Base-by-base conservation (phyloP, 2,797 vertebrate species). In the Pelodytes ibericus region DNA sequence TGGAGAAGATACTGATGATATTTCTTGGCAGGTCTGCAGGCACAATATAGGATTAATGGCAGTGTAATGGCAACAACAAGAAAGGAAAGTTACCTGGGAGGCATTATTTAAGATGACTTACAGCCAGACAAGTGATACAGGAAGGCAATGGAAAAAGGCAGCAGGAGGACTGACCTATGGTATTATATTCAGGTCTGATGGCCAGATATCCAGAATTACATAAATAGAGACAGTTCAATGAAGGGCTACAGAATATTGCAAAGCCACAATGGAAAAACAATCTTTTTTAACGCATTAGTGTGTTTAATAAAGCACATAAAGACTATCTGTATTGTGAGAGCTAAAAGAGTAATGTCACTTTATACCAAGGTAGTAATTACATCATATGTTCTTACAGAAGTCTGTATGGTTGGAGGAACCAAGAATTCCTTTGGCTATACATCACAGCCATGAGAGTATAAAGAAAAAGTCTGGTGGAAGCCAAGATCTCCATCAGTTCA, bases 181-280 rank as follows among this genome's bases (percentile, higher is more conserved):
- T 53, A 53, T 53, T 25, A 53, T 1, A 4, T 53, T 53, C 20
- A 53, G 6, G 11, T 53, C n/a, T 53, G n/a, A 22, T 53, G 20
- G 49, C 49, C 22, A 22, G 49, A 53, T 53, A n/a, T 53, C 49
- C 20, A 2, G n/a, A 20, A 53, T 53, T 53, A 53, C 20, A 24
- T 20, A 53, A 53, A 53, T 53, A 53, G 15, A 53, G 49, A 53
- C 22, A 53, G 49, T 22, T 53, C 49, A 53, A 4, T 53, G n/a
- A 53, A n/a, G 20, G 20, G 49, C n/a, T 53, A 22, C 7, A 53
- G n/a, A 22, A 24, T 47, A 13, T 47, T 10, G 49, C 49, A 53
- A 22, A 22, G 49, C 8, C 13, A 22, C 20, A 7, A 11, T 22
- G 49, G 44, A 47, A 47, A 47, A 47, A 47, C 15, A 53, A 24